These are phyloP conservation scores for Lineus longissimus DNA, from an alignment of 1,140 invertebrate species.

Conservation along the genomic window DNA sequence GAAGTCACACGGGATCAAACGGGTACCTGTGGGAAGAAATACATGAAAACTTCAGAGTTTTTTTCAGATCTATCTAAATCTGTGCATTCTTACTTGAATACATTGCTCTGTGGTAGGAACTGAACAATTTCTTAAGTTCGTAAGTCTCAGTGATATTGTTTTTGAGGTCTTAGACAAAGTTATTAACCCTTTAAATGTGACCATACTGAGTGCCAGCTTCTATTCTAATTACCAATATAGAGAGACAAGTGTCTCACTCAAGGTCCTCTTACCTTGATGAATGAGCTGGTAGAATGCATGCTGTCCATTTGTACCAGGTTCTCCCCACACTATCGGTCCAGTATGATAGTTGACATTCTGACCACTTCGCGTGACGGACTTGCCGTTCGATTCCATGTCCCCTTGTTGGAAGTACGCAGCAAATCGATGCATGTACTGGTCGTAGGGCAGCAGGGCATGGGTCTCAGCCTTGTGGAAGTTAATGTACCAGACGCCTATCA, in stretches of 20 bases:
- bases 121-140: too few relatives aligned
- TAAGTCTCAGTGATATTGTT: too few relatives aligned
- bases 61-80: too few relatives aligned
- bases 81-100: too few relatives aligned
- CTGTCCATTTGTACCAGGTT: conserved; percentile 98
- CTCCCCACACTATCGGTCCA: conserved; percentile 92
- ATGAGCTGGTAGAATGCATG: conserved; percentile 56
- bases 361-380: conserved; percentile 78
- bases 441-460: conserved; percentile 93
- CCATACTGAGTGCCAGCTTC: too few relatives aligned
- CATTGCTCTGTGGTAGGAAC: too few relatives aligned
- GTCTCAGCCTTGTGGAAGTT: conserved; percentile 96
- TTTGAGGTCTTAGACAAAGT: too few relatives aligned
- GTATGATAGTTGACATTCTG: conserved; percentile 74
- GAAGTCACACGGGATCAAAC: conserved; percentile 95
- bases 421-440: conserved; percentile 97
- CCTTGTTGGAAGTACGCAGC: conserved; percentile 99
- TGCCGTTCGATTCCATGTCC: conserved; percentile 99
- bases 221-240: too few relatives aligned
- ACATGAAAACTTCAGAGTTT: not conserved
- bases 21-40: conserved; percentile 54
- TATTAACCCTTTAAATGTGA: too few relatives aligned
- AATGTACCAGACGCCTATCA: conserved; percentile 93
- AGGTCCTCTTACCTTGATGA: conserved; percentile 45
- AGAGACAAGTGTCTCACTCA: too few relatives aligned